Conservation (phyloP, 2,888 invertebrate genomes). For the Orthonevra nobilis region DNA sequence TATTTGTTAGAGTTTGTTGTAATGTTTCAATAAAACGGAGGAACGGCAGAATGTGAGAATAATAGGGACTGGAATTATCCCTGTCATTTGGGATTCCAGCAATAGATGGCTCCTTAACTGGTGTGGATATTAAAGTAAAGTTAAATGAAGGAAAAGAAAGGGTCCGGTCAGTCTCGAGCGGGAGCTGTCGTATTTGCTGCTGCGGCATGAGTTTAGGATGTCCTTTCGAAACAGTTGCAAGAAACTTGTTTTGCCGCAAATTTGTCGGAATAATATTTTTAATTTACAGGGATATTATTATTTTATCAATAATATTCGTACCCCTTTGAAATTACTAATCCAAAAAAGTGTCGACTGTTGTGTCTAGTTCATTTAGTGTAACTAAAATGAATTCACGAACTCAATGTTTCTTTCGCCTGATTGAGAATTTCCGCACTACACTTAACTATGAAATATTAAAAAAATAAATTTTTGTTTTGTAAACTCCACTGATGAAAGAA, state of each 20-base stretch:
- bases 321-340: too few relatives aligned
- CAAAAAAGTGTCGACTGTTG: too few relatives aligned
- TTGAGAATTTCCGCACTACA: too few relatives aligned
- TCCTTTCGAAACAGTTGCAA: constrained; percentile 50
- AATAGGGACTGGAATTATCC: constrained; percentile 53
- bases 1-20: constrained; percentile 37
- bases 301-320: too few relatives aligned
- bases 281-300: too few relatives aligned
- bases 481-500: too few relatives aligned
- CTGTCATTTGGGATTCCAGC: constrained; percentile 48
- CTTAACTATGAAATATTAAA: too few relatives aligned
- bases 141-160: constrained; percentile 3
- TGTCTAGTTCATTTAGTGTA: too few relatives aligned
- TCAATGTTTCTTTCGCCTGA: too few relatives aligned
- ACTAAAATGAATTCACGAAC: too few relatives aligned
- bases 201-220: neutral
- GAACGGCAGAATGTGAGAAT: constrained; percentile 46
- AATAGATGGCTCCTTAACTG: constrained; percentile 46
- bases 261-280: too few relatives aligned
- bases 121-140: constrained; percentile 30
- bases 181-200: neutral
- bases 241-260: constrained; percentile 44
- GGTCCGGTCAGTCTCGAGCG: neutral
- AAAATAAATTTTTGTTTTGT: too few relatives aligned
- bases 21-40: constrained; percentile 59